These are phyloP conservation scores for Orycteropus afer DNA, from an alignment of 2,113 vertebrate genomes.

Conservation along the genomic window DNA sequence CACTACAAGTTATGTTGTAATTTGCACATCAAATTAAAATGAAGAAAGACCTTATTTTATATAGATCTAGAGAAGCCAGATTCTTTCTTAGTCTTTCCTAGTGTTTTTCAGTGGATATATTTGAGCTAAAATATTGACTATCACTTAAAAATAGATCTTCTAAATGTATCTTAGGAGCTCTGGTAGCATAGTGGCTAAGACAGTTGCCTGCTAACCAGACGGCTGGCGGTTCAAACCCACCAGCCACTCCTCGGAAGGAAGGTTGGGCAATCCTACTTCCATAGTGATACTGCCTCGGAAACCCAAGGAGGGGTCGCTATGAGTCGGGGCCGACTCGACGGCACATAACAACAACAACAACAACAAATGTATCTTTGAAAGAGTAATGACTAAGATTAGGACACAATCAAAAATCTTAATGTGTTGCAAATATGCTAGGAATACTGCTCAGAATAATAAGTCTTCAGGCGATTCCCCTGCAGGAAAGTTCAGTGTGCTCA, in stretches of 20 bases:
- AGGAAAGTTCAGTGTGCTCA: background rate
- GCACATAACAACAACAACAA: no score
- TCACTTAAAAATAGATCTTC: no score
- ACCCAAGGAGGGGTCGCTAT: no score
- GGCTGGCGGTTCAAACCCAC: no score
- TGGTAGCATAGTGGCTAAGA: no score
- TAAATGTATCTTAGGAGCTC: no score
- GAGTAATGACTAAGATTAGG: conserved; percentile 10
- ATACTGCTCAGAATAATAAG: background rate
- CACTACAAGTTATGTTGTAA: background rate
- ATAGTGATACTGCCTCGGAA: no score
- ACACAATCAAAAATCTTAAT: conserved; percentile 19
- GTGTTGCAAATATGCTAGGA: background rate
- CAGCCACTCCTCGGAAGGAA: no score
- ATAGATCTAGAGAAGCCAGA: background rate
- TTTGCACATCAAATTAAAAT: conserved; percentile 32
- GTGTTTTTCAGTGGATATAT: background rate
- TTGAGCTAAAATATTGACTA: background rate
- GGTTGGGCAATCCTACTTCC: no score
- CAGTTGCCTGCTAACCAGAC: no score
- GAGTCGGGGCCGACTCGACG: no score
- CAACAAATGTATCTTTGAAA: conserved; percentile 39
- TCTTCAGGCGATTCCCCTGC: background rate
- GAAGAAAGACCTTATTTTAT: background rate
- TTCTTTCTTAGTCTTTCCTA: background rate